Percentiles rank a stretch among this genome's conserved stretches.
Conservation (phyloP, 2,888 invertebrate genomes). For the Tetragnatha montana region DNA sequence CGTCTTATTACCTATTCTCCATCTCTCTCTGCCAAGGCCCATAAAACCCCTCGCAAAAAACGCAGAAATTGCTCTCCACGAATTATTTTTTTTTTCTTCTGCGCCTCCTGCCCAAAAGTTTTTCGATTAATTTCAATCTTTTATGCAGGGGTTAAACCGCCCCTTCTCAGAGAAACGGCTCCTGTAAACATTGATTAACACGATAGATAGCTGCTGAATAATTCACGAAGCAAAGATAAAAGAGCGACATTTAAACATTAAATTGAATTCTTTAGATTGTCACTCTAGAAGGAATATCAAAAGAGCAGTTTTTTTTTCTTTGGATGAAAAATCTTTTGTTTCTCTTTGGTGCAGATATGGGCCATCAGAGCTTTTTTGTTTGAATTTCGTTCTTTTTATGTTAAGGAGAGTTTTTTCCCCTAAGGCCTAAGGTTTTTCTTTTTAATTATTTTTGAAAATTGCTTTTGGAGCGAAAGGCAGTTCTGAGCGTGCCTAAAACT, state of each 20-base stretch:
- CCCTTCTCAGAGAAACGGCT: constrained; percentile 46
- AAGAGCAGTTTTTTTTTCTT: background rate
- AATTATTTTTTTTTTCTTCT: constrained; percentile 11
- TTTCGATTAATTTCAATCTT: constrained; percentile 56
- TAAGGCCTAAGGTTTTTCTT: too few species aligned
- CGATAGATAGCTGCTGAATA: constrained; percentile 53
- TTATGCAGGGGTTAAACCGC: constrained; percentile 36
- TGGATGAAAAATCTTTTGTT: too few species aligned
- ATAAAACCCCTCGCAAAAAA: background rate
- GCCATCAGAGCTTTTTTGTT: constrained; percentile 16
- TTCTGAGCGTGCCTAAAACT: background rate
- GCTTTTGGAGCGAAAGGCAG: background rate
- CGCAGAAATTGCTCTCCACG: constrained; percentile 8
- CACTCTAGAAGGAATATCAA: constrained; percentile 41
- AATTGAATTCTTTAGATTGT: constrained; percentile 58
- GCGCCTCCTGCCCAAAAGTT: constrained; percentile 20
- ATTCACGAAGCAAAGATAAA: constrained; percentile 47
- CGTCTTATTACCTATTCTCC: background rate
- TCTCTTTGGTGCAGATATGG: constrained; percentile 2
- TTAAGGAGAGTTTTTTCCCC: background rate
- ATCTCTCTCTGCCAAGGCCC: background rate
- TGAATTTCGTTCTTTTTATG: constrained; percentile 22
- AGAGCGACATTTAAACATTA: constrained; percentile 52
- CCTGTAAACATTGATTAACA: constrained; percentile 60
- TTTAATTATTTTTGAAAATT: constrained; percentile 25